These are phyloP conservation scores for Melanotaenia maccullochi DNA, from an alignment of 2,797 vertebrate species.

Conservation along the genomic window DNA sequence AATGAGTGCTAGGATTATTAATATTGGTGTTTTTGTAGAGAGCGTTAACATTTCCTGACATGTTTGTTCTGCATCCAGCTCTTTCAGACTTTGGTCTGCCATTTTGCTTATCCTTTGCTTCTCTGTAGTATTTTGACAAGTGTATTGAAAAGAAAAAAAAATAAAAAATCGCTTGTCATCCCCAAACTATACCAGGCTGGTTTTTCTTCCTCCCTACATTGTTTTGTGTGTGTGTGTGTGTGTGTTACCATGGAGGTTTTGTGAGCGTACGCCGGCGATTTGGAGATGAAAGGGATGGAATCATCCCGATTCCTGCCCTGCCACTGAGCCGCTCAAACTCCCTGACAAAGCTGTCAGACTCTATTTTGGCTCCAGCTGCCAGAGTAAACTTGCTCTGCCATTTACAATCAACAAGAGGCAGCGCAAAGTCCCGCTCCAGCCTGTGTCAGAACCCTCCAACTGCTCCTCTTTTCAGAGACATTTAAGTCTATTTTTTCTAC, in stretches of 20 bases:
- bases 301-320: constrained; percentile 83
- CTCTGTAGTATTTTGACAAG: constrained; percentile 65
- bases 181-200: constrained; percentile 61
- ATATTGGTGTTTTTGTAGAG: constrained; percentile 37
- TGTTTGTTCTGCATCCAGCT: constrained; percentile 66
- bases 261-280: constrained; percentile 71
- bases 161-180: constrained; percentile 74
- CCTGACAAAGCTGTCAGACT: constrained; percentile 88
- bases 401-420: constrained; percentile 79
- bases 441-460: constrained; percentile 68
- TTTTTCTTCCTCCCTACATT: constrained; percentile 13
- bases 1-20: constrained; percentile 47
- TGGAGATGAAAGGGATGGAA: constrained; percentile 85
- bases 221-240: constrained; percentile 37
- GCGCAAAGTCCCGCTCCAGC: constrained; percentile 69
- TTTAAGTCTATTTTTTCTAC: constrained; percentile 46
- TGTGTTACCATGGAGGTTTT: constrained; percentile 71
- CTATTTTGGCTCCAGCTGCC: constrained; percentile 81
- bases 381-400: constrained; percentile 84
- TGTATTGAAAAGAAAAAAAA: constrained; percentile 40
- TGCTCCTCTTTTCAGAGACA: constrained; percentile 51
- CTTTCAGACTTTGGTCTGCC: constrained; percentile 60
- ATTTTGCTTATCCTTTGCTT: constrained; percentile 53
- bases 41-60: constrained; percentile 58
- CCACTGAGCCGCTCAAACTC: constrained; percentile 84